Conservation (phyloP, 2,113 vertebrate species). For the Anser brachyrhynchus region DNA sequence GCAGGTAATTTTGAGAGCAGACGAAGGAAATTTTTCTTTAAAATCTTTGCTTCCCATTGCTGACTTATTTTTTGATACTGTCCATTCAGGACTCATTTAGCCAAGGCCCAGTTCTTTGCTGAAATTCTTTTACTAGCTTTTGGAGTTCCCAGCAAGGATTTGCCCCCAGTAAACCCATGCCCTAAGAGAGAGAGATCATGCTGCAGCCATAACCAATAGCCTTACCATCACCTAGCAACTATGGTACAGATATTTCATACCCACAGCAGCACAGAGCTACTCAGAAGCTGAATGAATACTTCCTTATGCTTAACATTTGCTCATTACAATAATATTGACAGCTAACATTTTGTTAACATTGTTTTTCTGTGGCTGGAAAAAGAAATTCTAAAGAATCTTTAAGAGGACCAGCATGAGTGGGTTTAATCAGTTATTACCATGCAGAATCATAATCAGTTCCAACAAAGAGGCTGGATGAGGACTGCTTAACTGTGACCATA, state of each 20-base stretch:
- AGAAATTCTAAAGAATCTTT: neutral
- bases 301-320: neutral
- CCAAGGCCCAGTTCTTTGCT: neutral
- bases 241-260: neutral
- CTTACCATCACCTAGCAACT: neutral
- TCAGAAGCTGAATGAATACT: neutral
- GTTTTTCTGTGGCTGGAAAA: neutral
- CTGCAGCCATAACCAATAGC: neutral
- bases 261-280: fast-evolving
- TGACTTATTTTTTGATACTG: neutral
- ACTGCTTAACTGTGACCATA: neutral
- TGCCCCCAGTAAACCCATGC: neutral
- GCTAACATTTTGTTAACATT: neutral
- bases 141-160: neutral
- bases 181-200: neutral
- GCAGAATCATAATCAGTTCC: neutral
- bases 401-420: neutral
- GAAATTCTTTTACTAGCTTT: neutral
- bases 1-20: neutral
- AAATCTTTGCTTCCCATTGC: neutral
- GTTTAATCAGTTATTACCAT: neutral
- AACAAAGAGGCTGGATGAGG: neutral
- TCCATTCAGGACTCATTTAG: neutral
- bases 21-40: neutral
- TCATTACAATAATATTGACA: neutral